These are phyloP conservation scores for Hexactinellida sp. DNA, from an alignment of 37 sponge, comb jelly and placozoan species.

Conservation along the genomic window DNA sequence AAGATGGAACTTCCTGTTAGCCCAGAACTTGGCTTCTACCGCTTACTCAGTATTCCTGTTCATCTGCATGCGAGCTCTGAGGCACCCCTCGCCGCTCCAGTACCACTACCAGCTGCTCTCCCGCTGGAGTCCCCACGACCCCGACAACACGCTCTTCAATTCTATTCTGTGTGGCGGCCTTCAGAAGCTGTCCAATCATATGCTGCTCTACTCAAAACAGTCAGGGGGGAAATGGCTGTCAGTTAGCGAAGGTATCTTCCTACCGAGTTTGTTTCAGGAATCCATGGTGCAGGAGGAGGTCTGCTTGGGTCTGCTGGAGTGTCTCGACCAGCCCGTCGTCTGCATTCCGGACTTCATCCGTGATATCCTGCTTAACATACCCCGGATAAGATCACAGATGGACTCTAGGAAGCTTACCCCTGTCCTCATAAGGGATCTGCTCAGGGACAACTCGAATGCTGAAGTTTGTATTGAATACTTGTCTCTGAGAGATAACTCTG, in stretches of 20 bases:
- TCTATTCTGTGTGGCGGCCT: neutral
- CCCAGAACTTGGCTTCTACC: neutral
- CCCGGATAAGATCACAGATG: neutral
- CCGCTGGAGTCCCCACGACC: conserved; percentile 6
- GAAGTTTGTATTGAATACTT: neutral
- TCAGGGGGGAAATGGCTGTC: neutral
- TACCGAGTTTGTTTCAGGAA: neutral
- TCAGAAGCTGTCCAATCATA: neutral
- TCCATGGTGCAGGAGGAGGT: neutral
- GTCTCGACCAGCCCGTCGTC: neutral
- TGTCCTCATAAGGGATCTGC: neutral
- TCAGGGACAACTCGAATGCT: neutral
- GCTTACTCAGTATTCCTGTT: neutral
- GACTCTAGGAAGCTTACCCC: neutral
- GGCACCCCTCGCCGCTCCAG: neutral
- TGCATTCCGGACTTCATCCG: neutral
- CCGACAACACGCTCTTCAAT: neutral
- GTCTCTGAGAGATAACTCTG: neutral
- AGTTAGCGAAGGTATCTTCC: neutral
- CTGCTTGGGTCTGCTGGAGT: neutral
- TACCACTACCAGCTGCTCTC: neutral
- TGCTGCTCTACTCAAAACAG: neutral
- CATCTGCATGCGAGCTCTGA: neutral
- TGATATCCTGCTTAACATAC: neutral
- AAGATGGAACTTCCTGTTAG: neutral